Evolutionary conservation across 2,113 vertebrate species (phyloP), one percentile per base, ranked within the genome.

Genomic region (Herpetotheres cachinnans): DNA sequence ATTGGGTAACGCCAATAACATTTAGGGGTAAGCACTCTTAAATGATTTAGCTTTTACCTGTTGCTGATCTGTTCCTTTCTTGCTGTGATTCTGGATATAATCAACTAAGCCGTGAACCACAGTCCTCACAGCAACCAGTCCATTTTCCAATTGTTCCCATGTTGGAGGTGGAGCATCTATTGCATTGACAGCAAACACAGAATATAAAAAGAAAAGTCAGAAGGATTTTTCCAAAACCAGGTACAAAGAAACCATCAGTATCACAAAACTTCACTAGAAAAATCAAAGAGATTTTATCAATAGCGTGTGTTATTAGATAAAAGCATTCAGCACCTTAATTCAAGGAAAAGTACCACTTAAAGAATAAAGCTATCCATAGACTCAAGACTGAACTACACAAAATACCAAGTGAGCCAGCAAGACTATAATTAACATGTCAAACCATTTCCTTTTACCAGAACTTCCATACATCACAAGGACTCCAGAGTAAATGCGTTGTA

Each of bases 81-180:
- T 99, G 98, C 99, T 99, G 95, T 99, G 99, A 97, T 99, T 99
- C 97, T 99, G 99, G 83, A 99, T 99, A 94, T 99, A 99, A 98
- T 99, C 99, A 92, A 99, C 99, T 85, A 99, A 98, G 16, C 99
- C 99, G 47, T 99, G 99, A 63, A 99, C 99, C 74, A 99, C 99
- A 10, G 99, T 99, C 93, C 99, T 99, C 80, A 99, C 99, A 71
- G 99, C 99, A 88, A 99, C 99, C 65, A 99, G 95, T n/a, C 99
- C 99, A 77, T 99, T 99, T 97, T 99, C 99, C 67, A 99, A 98
- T 92, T 99, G 99, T 95, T 99, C 99, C 99, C 99, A 99, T 5
- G 99, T 99, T 7, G 99, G 99, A 96, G 99, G 98, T 61, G 99
- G 99, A 77, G 99, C 99, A 98, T 99, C 99, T 99, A 94, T 6